phyloP scores from a whole-genome alignment of 2,113 vertebrate genomes.

The Brachypodius melanocephalos region DNA sequence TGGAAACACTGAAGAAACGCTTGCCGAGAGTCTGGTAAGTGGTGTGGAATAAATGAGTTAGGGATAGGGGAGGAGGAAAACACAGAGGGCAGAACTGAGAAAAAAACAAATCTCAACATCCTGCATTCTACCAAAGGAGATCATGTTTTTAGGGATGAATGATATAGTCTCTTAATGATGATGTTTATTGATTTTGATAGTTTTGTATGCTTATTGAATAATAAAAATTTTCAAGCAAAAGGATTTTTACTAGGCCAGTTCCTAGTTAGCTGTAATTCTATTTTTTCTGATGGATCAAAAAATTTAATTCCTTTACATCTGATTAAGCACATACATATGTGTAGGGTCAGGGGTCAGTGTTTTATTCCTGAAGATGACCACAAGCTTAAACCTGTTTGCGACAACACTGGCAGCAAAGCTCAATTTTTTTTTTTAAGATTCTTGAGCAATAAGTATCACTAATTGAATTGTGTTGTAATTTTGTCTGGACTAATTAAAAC shows the following conservation, averaged over 20 bases:
- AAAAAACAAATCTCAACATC: neutral
- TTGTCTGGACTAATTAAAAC: neutral
- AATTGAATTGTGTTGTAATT: neutral
- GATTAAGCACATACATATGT: neutral
- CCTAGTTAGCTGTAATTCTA: neutral
- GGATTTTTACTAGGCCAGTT: neutral
- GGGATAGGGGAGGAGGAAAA: neutral
- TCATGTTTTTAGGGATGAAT: neutral
- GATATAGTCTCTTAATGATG: neutral
- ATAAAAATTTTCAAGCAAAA: neutral
- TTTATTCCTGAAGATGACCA: neutral
- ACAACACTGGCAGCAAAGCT: neutral
- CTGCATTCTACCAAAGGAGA: neutral
- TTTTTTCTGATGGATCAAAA: neutral
- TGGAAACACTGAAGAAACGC: neutral
- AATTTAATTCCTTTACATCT: neutral
- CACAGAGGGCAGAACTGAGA: neutral
- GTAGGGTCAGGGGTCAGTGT: neutral
- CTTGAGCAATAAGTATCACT: neutral
- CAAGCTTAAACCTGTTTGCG: neutral
- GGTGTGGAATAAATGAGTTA: neutral
- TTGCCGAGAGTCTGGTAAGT: neutral
- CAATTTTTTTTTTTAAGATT: neutral
- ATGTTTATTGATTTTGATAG: neutral
- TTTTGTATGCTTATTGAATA: neutral